A percentile compares a stretch with the other conserved stretches of the same genome.
phyloP scores from a whole-genome alignment of 2,888 invertebrate species.

The Spodoptera littoralis region DNA sequence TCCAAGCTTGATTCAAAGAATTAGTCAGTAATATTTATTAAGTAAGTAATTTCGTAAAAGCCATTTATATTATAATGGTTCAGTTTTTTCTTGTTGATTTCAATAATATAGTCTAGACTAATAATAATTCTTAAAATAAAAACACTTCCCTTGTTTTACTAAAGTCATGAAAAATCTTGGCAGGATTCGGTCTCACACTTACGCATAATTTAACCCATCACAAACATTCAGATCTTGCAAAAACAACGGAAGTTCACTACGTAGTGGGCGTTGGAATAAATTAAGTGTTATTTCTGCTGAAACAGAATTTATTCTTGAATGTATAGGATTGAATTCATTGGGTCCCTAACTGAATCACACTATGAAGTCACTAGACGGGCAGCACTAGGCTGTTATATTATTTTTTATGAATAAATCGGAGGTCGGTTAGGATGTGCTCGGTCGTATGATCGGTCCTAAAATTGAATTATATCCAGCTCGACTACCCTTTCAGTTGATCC shows the following conservation, averaged over 20 bases:
- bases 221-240: constrained; percentile 37
- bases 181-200: constrained; percentile 6
- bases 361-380: constrained; percentile 25
- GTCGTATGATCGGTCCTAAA: constrained; percentile 73
- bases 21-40: too few relatives aligned
- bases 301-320: constrained; percentile 45
- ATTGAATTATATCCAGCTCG: constrained; percentile 76
- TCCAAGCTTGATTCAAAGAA: constrained; percentile 7
- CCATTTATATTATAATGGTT: too few relatives aligned
- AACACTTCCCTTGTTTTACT: neutral
- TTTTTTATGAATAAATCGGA: constrained; percentile 75
- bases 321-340: constrained; percentile 27
- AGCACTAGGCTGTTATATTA: constrained; percentile 47
- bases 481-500: constrained; percentile 58
- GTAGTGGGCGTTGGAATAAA: constrained; percentile 40
- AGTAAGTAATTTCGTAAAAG: neutral
- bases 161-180: constrained; percentile 5
- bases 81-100: too few relatives aligned
- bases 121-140: too few relatives aligned
- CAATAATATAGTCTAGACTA: too few relatives aligned
- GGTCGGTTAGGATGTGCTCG: constrained; percentile 59
- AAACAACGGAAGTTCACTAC: constrained; percentile 26
- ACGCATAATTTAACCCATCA: constrained; percentile 27
- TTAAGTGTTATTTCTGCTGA: constrained; percentile 37
- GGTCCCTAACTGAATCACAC: constrained; percentile 43